phyloP scores from a whole-genome alignment of 2,113 vertebrate genomes.

The Aspiorhynchus laticeps region DNA sequence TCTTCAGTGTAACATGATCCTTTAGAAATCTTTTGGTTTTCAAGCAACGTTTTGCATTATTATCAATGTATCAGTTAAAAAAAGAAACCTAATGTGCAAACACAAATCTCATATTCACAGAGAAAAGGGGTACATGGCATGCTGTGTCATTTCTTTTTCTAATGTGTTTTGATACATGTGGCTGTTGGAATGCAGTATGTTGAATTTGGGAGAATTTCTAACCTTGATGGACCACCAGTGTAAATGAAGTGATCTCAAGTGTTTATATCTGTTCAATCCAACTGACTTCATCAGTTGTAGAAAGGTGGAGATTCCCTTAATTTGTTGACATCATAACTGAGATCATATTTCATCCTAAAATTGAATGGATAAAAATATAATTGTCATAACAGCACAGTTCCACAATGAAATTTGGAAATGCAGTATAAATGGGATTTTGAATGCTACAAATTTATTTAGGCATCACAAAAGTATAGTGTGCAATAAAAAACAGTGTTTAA shows the following conservation, averaged over 20 bases:
- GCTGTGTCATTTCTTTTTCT: not conserved
- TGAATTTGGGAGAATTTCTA: not conserved
- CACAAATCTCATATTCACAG: not conserved
- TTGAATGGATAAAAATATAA: not conserved
- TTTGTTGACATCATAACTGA: not conserved
- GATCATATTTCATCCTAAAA: not conserved
- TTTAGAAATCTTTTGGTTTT: not conserved
- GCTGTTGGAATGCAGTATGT: not conserved
- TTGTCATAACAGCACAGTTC: not conserved
- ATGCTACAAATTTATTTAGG: too few relatives aligned
- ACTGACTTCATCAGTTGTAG: not conserved
- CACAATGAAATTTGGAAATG: too few relatives aligned
- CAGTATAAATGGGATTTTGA: too few relatives aligned
- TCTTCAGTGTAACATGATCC: not conserved
- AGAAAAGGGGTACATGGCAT: not conserved
- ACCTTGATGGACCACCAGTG: not conserved
- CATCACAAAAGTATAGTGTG: too few relatives aligned
- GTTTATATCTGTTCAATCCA: not conserved
- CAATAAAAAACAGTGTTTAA: too few relatives aligned
- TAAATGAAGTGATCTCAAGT: constrained; percentile 8
- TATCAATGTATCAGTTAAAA: not conserved
- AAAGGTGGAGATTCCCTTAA: not conserved
- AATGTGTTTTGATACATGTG: not conserved
- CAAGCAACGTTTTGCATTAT: not conserved
- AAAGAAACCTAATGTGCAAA: not conserved